Conservation (phyloP, 2,888 invertebrate genomes). For the Brenthis daphne region DNA sequence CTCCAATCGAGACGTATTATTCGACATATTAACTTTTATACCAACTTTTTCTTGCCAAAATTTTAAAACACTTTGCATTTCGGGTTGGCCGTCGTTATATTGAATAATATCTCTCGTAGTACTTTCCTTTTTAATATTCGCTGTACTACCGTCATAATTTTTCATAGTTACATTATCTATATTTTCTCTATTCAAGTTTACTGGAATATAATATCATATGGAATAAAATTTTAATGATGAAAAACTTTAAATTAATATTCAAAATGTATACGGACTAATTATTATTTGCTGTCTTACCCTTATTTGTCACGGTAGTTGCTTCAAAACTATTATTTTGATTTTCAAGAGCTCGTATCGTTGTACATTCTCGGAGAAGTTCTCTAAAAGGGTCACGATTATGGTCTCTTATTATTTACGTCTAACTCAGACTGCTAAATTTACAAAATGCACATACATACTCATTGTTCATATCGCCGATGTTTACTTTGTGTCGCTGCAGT, state of each 20-base stretch:
- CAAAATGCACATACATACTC: slow-evolving; percentile 47
- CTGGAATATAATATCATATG: slow-evolving; percentile 2
- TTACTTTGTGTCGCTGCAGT: slow-evolving; percentile 63
- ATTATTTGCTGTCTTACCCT: background rate
- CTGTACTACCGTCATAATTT: background rate
- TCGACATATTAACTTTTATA: slow-evolving; percentile 18
- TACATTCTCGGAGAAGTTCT: slow-evolving; percentile 25
- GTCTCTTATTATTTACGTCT: slow-evolving; percentile 2
- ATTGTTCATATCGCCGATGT: slow-evolving; percentile 63
- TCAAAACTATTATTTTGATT: slow-evolving; percentile 15
- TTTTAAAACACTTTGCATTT: slow-evolving; percentile 47
- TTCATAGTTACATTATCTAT: background rate
- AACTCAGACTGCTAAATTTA: slow-evolving; percentile 3
- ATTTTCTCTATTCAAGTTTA: background rate
- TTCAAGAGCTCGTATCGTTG: background rate
- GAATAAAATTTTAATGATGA: no score
- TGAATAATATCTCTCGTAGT: slow-evolving; percentile 30
- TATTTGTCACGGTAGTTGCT: slow-evolving; percentile 1
- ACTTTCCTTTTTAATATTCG: slow-evolving; percentile 31
- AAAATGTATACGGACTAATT: no score
- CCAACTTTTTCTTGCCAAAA: slow-evolving; percentile 41
- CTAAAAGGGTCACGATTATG: slow-evolving; percentile 16
- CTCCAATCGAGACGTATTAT: background rate
- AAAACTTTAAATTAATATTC: no score
- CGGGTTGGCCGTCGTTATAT: slow-evolving; percentile 37